phyloP scores from a whole-genome alignment of 2,113 vertebrate species.

The Penelope pileata region DNA sequence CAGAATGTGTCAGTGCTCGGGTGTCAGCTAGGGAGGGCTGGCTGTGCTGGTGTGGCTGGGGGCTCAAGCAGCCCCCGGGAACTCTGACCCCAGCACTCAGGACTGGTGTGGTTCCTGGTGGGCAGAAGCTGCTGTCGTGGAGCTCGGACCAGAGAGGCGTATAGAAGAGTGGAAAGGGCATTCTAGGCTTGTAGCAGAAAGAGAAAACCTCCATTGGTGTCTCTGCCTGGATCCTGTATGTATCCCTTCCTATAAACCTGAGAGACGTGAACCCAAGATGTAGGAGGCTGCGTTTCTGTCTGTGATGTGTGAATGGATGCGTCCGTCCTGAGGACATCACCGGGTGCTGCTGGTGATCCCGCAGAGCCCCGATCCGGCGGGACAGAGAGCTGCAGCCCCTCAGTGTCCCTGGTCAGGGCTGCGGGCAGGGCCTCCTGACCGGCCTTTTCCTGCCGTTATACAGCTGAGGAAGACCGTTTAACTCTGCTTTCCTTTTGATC shows the following conservation, averaged over 20 bases:
- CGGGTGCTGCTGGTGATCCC: too few species aligned
- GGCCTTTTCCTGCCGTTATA: neutral
- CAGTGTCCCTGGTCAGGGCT: too few species aligned
- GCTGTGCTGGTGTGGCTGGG: neutral
- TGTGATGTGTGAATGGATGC: neutral
- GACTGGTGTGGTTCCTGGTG: neutral
- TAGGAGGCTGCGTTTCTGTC: neutral
- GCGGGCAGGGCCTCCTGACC: neutral
- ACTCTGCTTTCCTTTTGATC: neutral
- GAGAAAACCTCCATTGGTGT: neutral
- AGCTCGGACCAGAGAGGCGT: neutral
- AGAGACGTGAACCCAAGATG: neutral
- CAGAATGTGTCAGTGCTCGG: neutral
- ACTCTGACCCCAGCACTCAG: neutral
- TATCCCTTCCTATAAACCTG: neutral
- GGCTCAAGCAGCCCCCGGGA: neutral
- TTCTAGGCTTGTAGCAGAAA: too few species aligned
- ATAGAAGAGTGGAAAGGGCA: too few species aligned
- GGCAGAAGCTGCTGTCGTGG: neutral
- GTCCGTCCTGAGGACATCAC: too few species aligned
- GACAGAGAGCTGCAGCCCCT: too few species aligned
- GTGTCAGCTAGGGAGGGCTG: neutral
- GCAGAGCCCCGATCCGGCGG: too few species aligned
- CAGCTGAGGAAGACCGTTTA: accelerated
- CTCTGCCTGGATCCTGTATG: neutral